A percentile compares a stretch with the other conserved stretches of the same genome.
phyloP scores from a whole-genome alignment of 37 sponge, comb jelly and placozoan species.

The Petrosia ficiformis region DNA sequence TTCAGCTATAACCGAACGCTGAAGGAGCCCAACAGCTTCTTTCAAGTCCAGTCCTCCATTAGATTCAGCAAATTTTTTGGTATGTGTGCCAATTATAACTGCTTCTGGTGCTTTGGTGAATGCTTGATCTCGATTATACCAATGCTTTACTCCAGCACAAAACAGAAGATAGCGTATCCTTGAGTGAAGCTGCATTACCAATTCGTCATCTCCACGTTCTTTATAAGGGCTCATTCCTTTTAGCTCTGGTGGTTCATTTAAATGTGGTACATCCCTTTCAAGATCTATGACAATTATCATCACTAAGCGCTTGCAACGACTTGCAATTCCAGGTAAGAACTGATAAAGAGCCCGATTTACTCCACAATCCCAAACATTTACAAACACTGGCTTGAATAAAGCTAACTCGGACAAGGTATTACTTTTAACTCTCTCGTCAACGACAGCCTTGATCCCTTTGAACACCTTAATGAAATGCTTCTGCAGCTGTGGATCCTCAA shows the following conservation, averaged over 20 bases:
- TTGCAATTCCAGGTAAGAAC: background rate
- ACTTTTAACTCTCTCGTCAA: background rate
- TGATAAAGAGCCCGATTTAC: background rate
- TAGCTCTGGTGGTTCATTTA: background rate
- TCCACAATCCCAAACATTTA: conserved; percentile 3
- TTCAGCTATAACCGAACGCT: background rate
- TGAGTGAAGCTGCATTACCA: background rate
- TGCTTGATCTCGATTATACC: background rate
- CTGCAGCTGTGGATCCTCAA: background rate
- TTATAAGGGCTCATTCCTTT: background rate
- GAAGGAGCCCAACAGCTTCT: background rate
- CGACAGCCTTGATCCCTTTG: background rate
- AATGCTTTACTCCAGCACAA: background rate
- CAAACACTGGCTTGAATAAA: background rate
- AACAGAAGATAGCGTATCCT: background rate
- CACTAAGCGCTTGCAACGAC: background rate
- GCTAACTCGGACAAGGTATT: background rate
- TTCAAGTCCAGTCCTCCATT: background rate
- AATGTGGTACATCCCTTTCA: background rate
- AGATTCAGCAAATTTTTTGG: background rate
- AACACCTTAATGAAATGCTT: background rate
- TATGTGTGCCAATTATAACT: background rate
- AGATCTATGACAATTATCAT: background rate
- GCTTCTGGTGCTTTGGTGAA: background rate
- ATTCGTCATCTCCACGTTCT: background rate